A percentile compares a stretch with the other conserved stretches of the same genome.
Evolutionary conservation across 2,888 invertebrate genomes (phyloP).

Genomic region (Cotesia congregata): DNA sequence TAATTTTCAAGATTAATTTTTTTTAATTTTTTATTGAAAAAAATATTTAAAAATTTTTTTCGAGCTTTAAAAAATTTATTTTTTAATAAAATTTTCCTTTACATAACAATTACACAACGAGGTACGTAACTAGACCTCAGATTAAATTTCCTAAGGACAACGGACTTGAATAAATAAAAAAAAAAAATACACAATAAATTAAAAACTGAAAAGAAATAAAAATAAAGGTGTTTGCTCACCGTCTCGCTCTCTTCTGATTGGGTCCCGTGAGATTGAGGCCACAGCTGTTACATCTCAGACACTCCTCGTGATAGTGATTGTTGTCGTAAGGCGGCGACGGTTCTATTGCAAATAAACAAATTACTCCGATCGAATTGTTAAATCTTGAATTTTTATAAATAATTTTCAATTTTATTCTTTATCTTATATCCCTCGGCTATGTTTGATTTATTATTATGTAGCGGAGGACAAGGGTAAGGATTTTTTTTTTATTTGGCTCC

Average conservation of each 20-base stretch:
- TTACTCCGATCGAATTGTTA: not conserved
- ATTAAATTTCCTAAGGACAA: too few species aligned
- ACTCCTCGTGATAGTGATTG: conserved; percentile 97
- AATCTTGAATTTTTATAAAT: too few species aligned
- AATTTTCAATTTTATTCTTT: too few species aligned
- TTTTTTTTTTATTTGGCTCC: not conserved
- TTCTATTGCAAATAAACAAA: conserved; percentile 75
- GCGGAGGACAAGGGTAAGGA: not conserved
- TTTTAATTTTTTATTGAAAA: not conserved
- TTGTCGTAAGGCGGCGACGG: conserved; percentile 94
- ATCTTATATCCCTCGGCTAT: too few species aligned
- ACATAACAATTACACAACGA: too few species aligned
- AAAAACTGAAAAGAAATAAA: not conserved
- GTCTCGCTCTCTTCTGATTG: conserved; percentile 76
- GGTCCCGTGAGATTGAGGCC: conserved; percentile 93
- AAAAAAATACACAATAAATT: not conserved
- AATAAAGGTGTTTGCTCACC: conserved; percentile 54
- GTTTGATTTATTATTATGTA: too few species aligned
- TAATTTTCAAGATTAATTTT: not conserved
- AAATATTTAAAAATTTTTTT: not conserved
- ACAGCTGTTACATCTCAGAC: conserved; percentile 95
- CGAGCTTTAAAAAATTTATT: too few species aligned
- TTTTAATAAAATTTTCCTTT: too few species aligned
- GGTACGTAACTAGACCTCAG: too few species aligned
- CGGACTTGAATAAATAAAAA: too few species aligned